Evolutionary conservation across 2,888 invertebrate species (phyloP).

Genomic region (Graphium colonna): DNA sequence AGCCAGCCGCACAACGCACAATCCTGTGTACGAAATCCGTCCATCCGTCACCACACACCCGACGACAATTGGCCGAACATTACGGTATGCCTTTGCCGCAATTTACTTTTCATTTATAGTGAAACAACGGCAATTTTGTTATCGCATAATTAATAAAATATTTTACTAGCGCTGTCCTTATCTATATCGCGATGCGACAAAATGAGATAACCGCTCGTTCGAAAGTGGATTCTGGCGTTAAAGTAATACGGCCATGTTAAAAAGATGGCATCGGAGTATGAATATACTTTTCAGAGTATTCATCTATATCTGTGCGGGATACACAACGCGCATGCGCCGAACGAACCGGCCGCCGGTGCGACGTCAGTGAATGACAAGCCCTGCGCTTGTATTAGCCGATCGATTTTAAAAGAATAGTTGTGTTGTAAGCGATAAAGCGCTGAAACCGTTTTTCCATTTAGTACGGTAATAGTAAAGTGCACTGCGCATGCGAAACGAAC

Average conservation of each 20-base stretch:
- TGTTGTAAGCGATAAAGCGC: slow-evolving; percentile 38
- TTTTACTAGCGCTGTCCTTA: slow-evolving; percentile 60
- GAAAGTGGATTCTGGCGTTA: slow-evolving; percentile 58
- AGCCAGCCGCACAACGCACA: slow-evolving; percentile 34
- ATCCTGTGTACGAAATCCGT: slow-evolving; percentile 37
- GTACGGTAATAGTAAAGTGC: slow-evolving; percentile 33
- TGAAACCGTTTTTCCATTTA: slow-evolving; percentile 36
- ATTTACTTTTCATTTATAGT: slow-evolving; percentile 68
- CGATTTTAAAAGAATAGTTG: slow-evolving; percentile 70
- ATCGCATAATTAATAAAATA: slow-evolving; percentile 71
- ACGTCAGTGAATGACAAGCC: slow-evolving; percentile 76
- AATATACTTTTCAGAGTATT: slow-evolving; percentile 60
- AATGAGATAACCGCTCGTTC: slow-evolving; percentile 61
- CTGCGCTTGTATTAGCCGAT: slow-evolving; percentile 70
- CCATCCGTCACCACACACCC: slow-evolving; percentile 49
- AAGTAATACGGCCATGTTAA: slow-evolving; percentile 63
- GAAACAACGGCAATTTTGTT: slow-evolving; percentile 56
- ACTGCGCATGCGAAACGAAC: slow-evolving; percentile 32
- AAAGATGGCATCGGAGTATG: slow-evolving; percentile 58
- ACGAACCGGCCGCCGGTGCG: slow-evolving; percentile 49
- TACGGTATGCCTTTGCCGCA: slow-evolving; percentile 55
- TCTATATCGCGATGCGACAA: slow-evolving; percentile 74
- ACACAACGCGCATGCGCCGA: slow-evolving; percentile 79
- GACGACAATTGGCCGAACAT: slow-evolving; percentile 39
- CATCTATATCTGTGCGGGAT: slow-evolving; percentile 70